A percentile compares a stretch with the other conserved stretches of the same genome.
Conservation (phyloP, 2,888 invertebrate species). For the Papilio gigon region DNA sequence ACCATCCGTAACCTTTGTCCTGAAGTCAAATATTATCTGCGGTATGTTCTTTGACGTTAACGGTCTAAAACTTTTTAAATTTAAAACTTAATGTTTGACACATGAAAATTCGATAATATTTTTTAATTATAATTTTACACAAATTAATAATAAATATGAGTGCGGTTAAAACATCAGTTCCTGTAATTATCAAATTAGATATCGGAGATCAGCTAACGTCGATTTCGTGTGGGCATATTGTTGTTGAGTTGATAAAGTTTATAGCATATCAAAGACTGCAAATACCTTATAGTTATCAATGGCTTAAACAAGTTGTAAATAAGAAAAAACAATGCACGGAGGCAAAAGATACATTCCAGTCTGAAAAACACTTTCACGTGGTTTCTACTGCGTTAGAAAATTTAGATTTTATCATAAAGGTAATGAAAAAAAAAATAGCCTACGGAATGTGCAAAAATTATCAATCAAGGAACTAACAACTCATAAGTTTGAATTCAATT, state of each 20-base stretch:
- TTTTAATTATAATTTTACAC: neutral
- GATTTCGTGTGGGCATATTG: slow-evolving; percentile 80
- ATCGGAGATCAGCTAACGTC: slow-evolving; percentile 81
- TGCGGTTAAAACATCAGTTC: slow-evolving; percentile 47
- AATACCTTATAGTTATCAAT: slow-evolving; percentile 78
- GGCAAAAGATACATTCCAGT: slow-evolving; percentile 65
- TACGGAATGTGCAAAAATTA: neutral
- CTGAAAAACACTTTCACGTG: slow-evolving; percentile 70
- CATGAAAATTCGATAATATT: neutral
- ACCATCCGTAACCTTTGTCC: too few species aligned
- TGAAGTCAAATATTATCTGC: too few species aligned
- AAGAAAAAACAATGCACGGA: slow-evolving; percentile 61
- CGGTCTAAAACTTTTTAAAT: neutral
- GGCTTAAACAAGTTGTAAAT: slow-evolving; percentile 74
- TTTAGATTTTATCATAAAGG: slow-evolving; percentile 75
- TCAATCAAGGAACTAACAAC: neutral
- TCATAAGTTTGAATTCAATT: too few species aligned
- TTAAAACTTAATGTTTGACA: neutral
- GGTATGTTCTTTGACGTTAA: slow-evolving; percentile 14
- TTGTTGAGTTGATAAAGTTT: slow-evolving; percentile 82
- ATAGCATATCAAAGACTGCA: slow-evolving; percentile 82
- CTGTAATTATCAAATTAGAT: slow-evolving; percentile 64
- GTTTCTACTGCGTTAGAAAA: slow-evolving; percentile 72
- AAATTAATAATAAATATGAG: slow-evolving; percentile 2
- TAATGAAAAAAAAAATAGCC: slow-evolving; percentile 43